Evolutionary conservation across 1,140 invertebrate genomes (phyloP).

Genomic region (Drosophila trapezifrons): DNA sequence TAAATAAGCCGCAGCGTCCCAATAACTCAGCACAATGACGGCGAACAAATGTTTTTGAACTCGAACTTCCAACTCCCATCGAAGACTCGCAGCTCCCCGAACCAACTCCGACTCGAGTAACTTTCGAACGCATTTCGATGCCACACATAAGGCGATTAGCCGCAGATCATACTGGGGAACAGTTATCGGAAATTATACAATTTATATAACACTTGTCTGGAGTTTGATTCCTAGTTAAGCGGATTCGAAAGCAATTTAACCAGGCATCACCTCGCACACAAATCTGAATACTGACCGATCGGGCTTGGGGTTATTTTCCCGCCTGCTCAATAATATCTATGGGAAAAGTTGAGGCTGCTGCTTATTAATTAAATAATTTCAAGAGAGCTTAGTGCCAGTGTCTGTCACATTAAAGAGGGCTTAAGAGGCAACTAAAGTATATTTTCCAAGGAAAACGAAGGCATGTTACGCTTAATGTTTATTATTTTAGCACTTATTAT

Average conservation of each 20-base stretch:
- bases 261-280: conserved; percentile 2
- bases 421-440: background rate
- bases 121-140: conserved; percentile 50
- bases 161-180: conserved; percentile 18
- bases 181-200: conserved; percentile 36
- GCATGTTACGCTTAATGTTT: too few species aligned
- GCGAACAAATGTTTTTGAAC: conserved; percentile 21
- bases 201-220: conserved; percentile 45
- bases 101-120: conserved; percentile 5
- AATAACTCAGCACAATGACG: conserved; percentile 67
- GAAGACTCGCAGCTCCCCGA: too few species aligned
- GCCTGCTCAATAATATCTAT: background rate
- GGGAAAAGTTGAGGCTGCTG: background rate
- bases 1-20: conserved; percentile 59
- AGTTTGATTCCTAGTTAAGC: conserved; percentile 5
- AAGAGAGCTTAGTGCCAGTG: background rate
- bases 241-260: conserved; percentile 11
- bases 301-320: background rate
- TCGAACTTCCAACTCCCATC: conserved; percentile 4
- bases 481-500: too few species aligned
- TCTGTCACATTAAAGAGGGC: background rate
- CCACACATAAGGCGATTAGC: conserved; percentile 51
- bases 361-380: conserved; percentile 6
- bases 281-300: conserved; percentile 16
- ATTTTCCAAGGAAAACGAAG: background rate